A percentile compares a stretch with the other conserved stretches of the same genome.
phyloP scores from a whole-genome alignment of 2,888 invertebrate genomes.

The Coleophora flavipennella region DNA sequence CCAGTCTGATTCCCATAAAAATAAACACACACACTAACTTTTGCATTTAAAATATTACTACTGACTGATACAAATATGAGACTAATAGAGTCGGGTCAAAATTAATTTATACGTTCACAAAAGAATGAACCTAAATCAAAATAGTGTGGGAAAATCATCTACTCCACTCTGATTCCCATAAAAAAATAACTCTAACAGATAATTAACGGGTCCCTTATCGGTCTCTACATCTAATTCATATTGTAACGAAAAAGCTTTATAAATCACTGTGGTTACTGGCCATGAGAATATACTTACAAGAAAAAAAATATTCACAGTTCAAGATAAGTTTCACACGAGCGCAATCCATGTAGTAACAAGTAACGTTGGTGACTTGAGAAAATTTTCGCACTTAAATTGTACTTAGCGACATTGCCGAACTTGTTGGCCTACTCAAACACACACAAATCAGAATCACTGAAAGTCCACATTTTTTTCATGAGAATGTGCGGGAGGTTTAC shows the following conservation, averaged over 20 bases:
- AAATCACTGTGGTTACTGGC: conserved; percentile 14
- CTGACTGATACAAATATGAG: too few species aligned
- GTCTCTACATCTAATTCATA: conserved; percentile 5
- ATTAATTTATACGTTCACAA: too few species aligned
- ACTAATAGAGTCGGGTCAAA: too few species aligned
- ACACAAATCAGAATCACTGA: conserved; percentile 57
- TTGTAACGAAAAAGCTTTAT: conserved; percentile 12
- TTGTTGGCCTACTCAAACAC: conserved; percentile 42
- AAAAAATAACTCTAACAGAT: conserved; percentile 12
- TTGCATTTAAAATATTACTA: too few species aligned
- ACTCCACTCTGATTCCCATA: conserved; percentile 23
- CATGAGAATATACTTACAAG: conserved; percentile 26
- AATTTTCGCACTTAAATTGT: conserved; percentile 61
- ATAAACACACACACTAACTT: conserved; percentile 2
- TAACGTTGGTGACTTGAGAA: conserved; percentile 29
- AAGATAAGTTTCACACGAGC: conserved; percentile 28
- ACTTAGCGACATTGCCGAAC: conserved; percentile 50
- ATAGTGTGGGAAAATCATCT: too few species aligned
- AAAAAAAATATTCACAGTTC: conserved; percentile 20
- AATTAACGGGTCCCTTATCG: conserved; percentile 10
- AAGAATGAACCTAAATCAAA: too few species aligned
- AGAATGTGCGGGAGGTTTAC: conserved; percentile 18
- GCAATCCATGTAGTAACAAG: conserved; percentile 39
- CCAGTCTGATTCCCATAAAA: conserved; percentile 24
- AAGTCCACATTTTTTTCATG: conserved; percentile 42